Base-by-base conservation (phyloP, 2,113 vertebrate genomes). In the Microcebus lehilahytsara region DNA sequence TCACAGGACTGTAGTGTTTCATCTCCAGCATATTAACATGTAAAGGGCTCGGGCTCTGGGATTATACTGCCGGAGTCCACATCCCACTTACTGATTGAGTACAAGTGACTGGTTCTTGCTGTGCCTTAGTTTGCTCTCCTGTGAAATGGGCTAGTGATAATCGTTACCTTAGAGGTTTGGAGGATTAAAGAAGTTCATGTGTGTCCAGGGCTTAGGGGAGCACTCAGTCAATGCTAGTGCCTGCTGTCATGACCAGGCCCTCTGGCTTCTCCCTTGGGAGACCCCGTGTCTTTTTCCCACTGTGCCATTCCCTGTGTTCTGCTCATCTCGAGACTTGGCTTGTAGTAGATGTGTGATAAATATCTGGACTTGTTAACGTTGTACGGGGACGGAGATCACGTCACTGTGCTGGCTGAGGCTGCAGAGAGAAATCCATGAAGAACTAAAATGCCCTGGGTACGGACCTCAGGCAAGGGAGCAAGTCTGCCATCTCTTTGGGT, bases 121-220 rank as follows among this genome's bases (percentile, higher is more conserved):
- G 19, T 46, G 62, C 34, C 74, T 95, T 92, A 20, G 74, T 89
- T 91, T 94, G n/a, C 60, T 94, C 56, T 77, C 79, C 37, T 89
- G 37, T 96, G 86, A 85, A 40, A 42, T 66, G 62, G 27, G 42
- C 25, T 9, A 14, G 40, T 56, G 79, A 34, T 23, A 0, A 12
- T 75, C 62, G 46, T 34, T 64, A 19, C 46, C 42, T 46, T 22
- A 8, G 16, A 34, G 66, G 56, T 69, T 84, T 51, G 25, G 81
- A 53, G 17, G 34, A 46, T 64, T 74, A 80, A 87, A 11, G 30
- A 34, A 72, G 9, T 25, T 77, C 23, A 3, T 53, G 16, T 7
- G 1, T 14, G 22, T 22, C 9, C 8, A 53, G 62, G 64, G n/a
- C 19, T 89, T 66, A 49, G 58, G 60, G 23, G 27, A 37, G 3